These are phyloP conservation scores for Zalophus californianus DNA, from an alignment of 2,797 vertebrate genomes.

Conservation along the genomic window DNA sequence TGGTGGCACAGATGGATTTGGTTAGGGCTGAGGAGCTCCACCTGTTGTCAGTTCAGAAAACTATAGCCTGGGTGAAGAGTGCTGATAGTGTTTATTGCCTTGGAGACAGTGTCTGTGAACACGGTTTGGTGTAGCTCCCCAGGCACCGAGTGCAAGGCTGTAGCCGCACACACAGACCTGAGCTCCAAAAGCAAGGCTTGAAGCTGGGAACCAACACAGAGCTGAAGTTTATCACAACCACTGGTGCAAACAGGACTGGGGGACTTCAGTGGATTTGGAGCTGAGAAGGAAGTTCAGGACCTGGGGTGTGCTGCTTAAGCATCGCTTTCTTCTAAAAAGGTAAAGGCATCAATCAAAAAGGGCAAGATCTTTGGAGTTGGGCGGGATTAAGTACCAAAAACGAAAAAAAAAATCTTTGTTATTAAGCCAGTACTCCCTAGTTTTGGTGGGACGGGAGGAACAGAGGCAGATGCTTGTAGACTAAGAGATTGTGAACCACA, in stretches of 20 bases:
- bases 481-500: background rate
- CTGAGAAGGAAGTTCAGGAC: background rate
- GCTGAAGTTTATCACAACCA: background rate
- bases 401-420: background rate
- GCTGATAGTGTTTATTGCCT: background rate
- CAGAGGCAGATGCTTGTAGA: background rate
- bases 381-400: background rate
- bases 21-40: background rate
- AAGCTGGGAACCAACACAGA: background rate
- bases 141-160: background rate
- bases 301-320: background rate
- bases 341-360: background rate
- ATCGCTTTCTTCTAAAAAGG: background rate
- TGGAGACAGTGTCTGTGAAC: no score
- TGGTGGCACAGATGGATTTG: background rate
- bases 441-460: background rate
- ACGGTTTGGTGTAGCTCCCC: background rate
- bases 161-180: background rate
- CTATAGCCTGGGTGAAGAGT: background rate
- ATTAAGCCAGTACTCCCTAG: background rate
- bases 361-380: background rate
- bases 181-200: background rate
- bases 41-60: background rate
- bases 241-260: background rate
- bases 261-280: background rate